These are phyloP conservation scores for Protophormia terraenovae DNA, from an alignment of 2,888 invertebrate species.

Conservation along the genomic window DNA sequence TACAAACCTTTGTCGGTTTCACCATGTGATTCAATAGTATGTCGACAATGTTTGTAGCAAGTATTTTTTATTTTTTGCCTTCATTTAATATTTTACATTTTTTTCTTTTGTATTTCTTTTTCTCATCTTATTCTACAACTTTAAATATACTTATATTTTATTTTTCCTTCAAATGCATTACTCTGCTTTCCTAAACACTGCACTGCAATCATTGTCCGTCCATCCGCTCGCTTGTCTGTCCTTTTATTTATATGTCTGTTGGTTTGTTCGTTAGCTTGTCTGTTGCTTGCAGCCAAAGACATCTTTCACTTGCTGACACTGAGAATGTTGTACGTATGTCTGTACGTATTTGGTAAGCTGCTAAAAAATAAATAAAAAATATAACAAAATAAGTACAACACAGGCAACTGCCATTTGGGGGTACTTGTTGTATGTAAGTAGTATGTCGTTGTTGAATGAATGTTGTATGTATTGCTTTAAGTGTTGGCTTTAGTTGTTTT, in stretches of 20 bases:
- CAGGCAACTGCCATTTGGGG: conserved; percentile 39
- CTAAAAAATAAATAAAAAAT: background rate
- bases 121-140: too few relatives aligned
- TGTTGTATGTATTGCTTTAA: conserved; percentile 39
- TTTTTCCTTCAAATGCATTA: conserved; percentile 37
- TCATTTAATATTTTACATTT: background rate
- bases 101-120: conserved; percentile 9
- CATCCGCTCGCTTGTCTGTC: background rate
- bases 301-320: conserved; percentile 63
- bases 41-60: conserved; percentile 41
- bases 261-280: conserved; percentile 31
- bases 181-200: conserved; percentile 40
- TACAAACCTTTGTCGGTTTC: conserved; percentile 56
- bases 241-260: background rate
- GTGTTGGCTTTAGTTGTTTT: conserved; percentile 48
- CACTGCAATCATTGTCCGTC: conserved; percentile 5
- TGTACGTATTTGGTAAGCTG: conserved; percentile 27
- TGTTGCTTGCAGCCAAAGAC: conserved; percentile 64
- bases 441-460: background rate
- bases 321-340: conserved; percentile 49
- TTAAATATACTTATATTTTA: background rate
- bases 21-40: conserved; percentile 44
- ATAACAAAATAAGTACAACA: background rate
- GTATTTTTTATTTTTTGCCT: background rate
- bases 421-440: conserved; percentile 36